Conservation (phyloP, 1,140 invertebrate genomes). For the Triops cancriformis region DNA sequence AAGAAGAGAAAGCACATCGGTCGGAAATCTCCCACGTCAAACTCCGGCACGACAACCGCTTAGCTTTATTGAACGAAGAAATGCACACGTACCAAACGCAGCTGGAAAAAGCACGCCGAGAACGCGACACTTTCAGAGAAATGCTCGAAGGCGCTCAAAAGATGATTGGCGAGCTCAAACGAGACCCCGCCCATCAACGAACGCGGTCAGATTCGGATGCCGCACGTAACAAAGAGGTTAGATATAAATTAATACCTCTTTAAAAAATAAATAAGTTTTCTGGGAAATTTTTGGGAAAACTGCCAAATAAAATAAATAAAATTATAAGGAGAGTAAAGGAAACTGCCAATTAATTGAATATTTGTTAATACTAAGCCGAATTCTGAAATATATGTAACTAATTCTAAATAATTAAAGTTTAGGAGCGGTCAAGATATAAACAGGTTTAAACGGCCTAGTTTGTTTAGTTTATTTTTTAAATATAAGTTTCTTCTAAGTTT, state of each 20-base stretch:
- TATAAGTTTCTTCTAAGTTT: too few species aligned
- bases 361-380: too few species aligned
- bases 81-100: conserved; percentile 72
- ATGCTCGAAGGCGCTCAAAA: conserved; percentile 79
- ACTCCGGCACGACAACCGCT: conserved; percentile 76
- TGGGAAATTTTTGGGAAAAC: not conserved
- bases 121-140: conserved; percentile 82
- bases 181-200: conserved; percentile 21
- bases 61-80: conserved; percentile 75
- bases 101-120: conserved; percentile 67
- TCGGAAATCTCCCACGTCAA: conserved; percentile 76
- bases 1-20: conserved; percentile 69
- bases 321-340: too few species aligned
- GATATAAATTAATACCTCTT: conserved; percentile 14
- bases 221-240: conserved; percentile 18
- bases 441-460: too few species aligned
- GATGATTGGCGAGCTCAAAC: conserved; percentile 65
- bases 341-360: too few species aligned
- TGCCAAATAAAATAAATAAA: too few species aligned
- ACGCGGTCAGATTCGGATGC: conserved; percentile 19
- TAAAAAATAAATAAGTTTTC: too few species aligned
- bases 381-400: too few species aligned
- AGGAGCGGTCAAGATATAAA: too few species aligned
- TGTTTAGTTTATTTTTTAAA: too few species aligned
- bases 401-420: too few species aligned